phyloP scores from a whole-genome alignment of 2,113 vertebrate species.

The Psettodes erumei region DNA sequence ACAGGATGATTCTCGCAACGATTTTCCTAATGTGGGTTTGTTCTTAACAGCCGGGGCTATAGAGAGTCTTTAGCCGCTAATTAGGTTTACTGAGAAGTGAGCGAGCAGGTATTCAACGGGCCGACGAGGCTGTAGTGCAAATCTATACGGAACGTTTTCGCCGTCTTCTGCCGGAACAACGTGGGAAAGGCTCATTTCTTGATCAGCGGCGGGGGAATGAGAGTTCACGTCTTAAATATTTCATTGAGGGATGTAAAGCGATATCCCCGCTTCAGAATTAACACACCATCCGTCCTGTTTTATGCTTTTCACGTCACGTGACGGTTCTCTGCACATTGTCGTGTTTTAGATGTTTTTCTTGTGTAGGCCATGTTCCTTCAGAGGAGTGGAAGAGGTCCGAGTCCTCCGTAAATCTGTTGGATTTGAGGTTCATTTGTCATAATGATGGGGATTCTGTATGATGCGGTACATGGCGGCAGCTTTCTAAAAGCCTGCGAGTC shows the following conservation, averaged over 20 bases:
- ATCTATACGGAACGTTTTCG: constrained; percentile 44
- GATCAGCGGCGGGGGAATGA: constrained; percentile 26
- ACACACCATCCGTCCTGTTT: constrained; percentile 1
- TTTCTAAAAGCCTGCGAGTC: constrained; percentile 55
- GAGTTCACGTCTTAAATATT: constrained; percentile 54
- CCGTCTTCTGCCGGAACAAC: constrained; percentile 23
- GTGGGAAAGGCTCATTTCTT: constrained; percentile 30
- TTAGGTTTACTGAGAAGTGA: constrained; percentile 52
- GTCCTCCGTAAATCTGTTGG: constrained; percentile 54
- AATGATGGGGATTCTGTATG: constrained; percentile 48
- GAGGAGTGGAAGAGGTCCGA: constrained; percentile 48
- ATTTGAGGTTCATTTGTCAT: constrained; percentile 62
- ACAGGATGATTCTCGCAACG: constrained; percentile 51
- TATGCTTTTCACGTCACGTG: constrained; percentile 17
- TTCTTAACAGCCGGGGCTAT: constrained; percentile 53
- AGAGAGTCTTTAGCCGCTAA: constrained; percentile 63
- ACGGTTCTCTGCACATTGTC: constrained; percentile 26
- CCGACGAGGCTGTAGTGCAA: constrained; percentile 34
- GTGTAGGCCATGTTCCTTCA: constrained; percentile 38
- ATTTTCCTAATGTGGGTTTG: constrained; percentile 64
- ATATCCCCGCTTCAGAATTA: constrained; percentile 29
- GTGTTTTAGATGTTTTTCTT: constrained; percentile 37
- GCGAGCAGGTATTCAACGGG: constrained; percentile 59
- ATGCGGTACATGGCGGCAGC: constrained; percentile 42
- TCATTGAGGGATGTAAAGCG: constrained; percentile 40